Evolutionary conservation across 2,888 invertebrate genomes (phyloP).

Genomic region (Leptura quadrifasciata): DNA sequence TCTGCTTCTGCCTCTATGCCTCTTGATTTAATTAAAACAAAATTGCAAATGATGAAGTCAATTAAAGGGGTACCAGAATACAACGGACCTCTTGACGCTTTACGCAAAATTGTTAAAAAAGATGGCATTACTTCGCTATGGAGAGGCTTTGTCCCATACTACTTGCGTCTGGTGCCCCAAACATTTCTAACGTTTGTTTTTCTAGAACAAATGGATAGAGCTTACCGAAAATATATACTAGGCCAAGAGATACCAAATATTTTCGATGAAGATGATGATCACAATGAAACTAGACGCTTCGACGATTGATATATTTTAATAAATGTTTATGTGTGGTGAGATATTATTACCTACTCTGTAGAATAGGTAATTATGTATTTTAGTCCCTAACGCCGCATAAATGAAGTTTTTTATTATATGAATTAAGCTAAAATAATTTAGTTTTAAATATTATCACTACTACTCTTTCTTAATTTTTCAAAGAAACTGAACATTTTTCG

Average conservation of each 20-base stretch:
- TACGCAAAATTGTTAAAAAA: slow-evolving; percentile 84
- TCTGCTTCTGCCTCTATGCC: slow-evolving; percentile 99
- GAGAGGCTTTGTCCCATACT: slow-evolving; percentile 99
- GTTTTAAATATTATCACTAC: too few species aligned
- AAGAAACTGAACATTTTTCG: too few species aligned
- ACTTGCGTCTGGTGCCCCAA: slow-evolving; percentile 96
- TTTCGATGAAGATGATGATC: too few species aligned
- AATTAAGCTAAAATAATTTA: too few species aligned
- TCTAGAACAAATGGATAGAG: slow-evolving; percentile 93
- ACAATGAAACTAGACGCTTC: too few species aligned
- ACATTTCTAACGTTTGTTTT: slow-evolving; percentile 98
- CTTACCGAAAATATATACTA: neutral
- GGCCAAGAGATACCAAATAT: neutral
- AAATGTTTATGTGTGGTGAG: too few species aligned
- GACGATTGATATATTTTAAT: too few species aligned
- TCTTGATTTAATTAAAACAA: slow-evolving; percentile 98
- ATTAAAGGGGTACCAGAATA: slow-evolving; percentile 93
- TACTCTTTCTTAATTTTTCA: too few species aligned
- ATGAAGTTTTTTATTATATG: too few species aligned
- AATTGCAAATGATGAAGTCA: slow-evolving; percentile 97
- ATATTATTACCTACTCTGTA: too few species aligned
- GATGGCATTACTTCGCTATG: slow-evolving; percentile 97
- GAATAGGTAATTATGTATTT: too few species aligned
- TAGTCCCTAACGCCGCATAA: too few species aligned
- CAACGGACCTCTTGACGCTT: slow-evolving; percentile 87